Evolutionary conservation across 2,113 vertebrate species (phyloP).

Genomic region (Macroglossus sobrinus): DNA sequence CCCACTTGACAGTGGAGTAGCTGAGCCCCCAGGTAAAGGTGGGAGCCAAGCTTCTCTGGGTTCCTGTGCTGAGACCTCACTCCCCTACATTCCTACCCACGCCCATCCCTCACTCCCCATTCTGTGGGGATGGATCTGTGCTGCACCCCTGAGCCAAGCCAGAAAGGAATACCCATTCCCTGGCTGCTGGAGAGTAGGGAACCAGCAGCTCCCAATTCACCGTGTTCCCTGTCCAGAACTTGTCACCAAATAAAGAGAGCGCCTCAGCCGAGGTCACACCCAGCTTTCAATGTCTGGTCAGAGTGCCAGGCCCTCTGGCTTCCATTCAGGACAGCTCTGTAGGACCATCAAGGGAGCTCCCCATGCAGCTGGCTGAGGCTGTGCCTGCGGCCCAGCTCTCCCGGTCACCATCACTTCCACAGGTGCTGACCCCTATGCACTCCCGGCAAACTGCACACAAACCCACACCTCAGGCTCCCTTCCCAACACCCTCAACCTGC

Average conservation of each 20-base stretch:
- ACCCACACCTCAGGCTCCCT: background rate
- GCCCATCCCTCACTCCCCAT: too few relatives aligned
- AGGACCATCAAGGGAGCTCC: background rate
- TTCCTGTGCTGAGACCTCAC: background rate
- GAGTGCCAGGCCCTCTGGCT: background rate
- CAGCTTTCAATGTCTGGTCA: background rate
- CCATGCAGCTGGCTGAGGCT: background rate
- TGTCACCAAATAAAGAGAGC: background rate
- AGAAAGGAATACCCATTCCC: accelerated
- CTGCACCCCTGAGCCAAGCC: background rate
- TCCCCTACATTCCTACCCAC: accelerated
- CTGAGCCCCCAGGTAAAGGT: background rate
- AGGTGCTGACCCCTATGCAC: accelerated
- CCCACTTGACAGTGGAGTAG: too few relatives aligned
- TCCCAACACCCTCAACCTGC: background rate
- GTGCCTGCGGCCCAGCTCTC: background rate
- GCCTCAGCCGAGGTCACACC: background rate
- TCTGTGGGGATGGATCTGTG: background rate
- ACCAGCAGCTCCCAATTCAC: background rate
- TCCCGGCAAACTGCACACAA: background rate
- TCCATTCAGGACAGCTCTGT: background rate
- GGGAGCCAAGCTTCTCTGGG: background rate
- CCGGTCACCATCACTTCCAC: accelerated
- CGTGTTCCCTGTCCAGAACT: background rate
- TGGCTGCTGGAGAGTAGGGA: background rate